Evolutionary conservation across 2,797 vertebrate genomes (phyloP).

Genomic region (Sebastes melanostomus): DNA sequence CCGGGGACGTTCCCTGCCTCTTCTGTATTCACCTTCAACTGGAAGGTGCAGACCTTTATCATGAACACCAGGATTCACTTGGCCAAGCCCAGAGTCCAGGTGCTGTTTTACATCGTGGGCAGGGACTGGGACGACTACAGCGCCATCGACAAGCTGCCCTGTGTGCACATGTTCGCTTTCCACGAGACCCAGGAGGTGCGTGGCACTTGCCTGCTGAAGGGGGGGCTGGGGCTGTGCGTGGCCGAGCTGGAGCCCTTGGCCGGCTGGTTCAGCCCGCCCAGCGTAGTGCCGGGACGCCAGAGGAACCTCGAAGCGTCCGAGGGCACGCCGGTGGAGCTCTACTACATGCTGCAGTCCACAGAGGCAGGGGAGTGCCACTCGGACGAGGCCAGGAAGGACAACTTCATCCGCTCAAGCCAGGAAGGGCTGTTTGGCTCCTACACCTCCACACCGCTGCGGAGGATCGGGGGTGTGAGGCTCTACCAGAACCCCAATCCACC

Average conservation of each 20-base stretch:
- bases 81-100: constrained; percentile 85
- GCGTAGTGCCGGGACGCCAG: constrained; percentile 84
- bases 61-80: constrained; percentile 82
- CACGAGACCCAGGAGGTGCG: constrained; percentile 88
- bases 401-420: constrained; percentile 86
- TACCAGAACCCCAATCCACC: constrained; percentile 80
- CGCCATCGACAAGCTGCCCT: constrained; percentile 83
- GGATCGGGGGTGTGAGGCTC: constrained; percentile 88
- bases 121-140: constrained; percentile 89
- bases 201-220: constrained; percentile 82
- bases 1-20: constrained; percentile 81
- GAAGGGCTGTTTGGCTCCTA: constrained; percentile 83
- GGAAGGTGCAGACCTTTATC: constrained; percentile 86
- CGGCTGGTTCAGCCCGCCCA: constrained; percentile 85
- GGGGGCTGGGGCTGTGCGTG: constrained; percentile 84
- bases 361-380: constrained; percentile 79
- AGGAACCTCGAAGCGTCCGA: constrained; percentile 75
- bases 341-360: constrained; percentile 81
- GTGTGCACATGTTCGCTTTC: constrained; percentile 86
- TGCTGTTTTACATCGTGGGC: constrained; percentile 85
- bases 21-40: constrained; percentile 86
- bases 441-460: constrained; percentile 82
- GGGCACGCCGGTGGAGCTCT: constrained; percentile 85
- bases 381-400: constrained; percentile 86
- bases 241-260: constrained; percentile 84